Conservation (phyloP, 2,888 invertebrate genomes). For the Ophraella communa region DNA sequence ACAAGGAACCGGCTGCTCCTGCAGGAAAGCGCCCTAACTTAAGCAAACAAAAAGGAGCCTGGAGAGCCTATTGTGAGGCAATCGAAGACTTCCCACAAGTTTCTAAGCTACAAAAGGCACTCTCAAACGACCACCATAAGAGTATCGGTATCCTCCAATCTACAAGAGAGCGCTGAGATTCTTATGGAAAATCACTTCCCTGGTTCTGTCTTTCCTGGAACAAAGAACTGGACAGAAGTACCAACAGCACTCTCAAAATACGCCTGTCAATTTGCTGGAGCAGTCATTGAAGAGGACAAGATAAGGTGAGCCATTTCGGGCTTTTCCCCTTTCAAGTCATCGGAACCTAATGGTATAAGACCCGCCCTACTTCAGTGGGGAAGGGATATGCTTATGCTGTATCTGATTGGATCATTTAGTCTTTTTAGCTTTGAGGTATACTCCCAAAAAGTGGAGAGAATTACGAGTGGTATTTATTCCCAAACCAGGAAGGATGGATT, state of each 20-base stretch:
- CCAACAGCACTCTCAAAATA: too few relatives aligned
- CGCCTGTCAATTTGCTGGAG: too few relatives aligned
- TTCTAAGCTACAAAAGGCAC: too few relatives aligned
- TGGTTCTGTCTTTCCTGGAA: constrained; percentile 2
- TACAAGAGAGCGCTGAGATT: not conserved
- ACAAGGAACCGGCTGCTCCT: too few relatives aligned
- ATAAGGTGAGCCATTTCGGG: not conserved
- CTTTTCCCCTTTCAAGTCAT: not conserved
- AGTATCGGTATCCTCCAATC: too few relatives aligned
- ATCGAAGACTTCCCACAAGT: too few relatives aligned
- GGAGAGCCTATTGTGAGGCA: too few relatives aligned
- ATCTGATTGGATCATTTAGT: not conserved
- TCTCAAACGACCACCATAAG: too few relatives aligned
- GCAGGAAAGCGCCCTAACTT: too few relatives aligned
- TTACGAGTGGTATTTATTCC: not conserved
- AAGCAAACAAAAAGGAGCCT: too few relatives aligned
- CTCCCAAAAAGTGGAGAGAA: not conserved
- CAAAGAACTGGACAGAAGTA: not conserved
- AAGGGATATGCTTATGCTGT: not conserved
- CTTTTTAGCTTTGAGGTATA: not conserved
- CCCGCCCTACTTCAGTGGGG: not conserved
- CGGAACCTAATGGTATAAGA: not conserved
- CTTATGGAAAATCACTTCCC: too few relatives aligned
- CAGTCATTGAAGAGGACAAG: too few relatives aligned
- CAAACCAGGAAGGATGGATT: not conserved